A percentile compares a stretch with the other conserved stretches of the same genome.
phyloP scores from a whole-genome alignment of 2,113 vertebrate species.

The Hemibagrus wyckioides region DNA sequence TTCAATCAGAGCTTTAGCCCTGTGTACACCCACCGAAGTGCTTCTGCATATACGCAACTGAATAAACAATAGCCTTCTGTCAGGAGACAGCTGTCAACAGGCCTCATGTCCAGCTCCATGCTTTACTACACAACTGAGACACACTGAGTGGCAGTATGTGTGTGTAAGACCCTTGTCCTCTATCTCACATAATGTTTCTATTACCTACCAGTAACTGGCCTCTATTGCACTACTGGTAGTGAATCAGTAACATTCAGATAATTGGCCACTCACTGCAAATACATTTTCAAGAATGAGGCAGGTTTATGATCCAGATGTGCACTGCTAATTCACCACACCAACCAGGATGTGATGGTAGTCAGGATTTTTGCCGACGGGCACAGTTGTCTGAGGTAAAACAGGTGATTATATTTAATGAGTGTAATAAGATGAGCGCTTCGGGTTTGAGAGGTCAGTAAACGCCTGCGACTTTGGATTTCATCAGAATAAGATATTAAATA shows the following conservation, averaged over 20 bases:
- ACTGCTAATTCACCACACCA: not conserved
- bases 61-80: constrained; percentile 52
- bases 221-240: not conserved
- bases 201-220: not conserved
- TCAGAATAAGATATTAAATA: not conserved
- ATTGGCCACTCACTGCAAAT: not conserved
- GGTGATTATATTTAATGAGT: constrained; percentile 42
- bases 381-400: constrained; percentile 33
- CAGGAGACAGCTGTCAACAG: constrained; percentile 51
- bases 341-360: not conserved
- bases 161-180: not conserved
- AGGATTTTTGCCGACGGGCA: constrained; percentile 9
- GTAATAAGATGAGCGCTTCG: constrained; percentile 24
- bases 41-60: constrained; percentile 48
- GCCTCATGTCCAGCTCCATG: constrained; percentile 18
- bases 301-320: constrained; percentile 31
- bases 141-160: not conserved
- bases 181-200: not conserved
- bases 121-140: constrained; percentile 33
- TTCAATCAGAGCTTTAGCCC: constrained; percentile 52
- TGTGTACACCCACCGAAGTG: constrained; percentile 48
- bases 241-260: not conserved
- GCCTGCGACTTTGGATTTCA: constrained; percentile 14
- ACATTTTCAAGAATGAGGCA: not conserved
- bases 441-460: constrained; percentile 35